Conservation (phyloP, 2,113 vertebrate species). For the Butastur rufipennis region DNA sequence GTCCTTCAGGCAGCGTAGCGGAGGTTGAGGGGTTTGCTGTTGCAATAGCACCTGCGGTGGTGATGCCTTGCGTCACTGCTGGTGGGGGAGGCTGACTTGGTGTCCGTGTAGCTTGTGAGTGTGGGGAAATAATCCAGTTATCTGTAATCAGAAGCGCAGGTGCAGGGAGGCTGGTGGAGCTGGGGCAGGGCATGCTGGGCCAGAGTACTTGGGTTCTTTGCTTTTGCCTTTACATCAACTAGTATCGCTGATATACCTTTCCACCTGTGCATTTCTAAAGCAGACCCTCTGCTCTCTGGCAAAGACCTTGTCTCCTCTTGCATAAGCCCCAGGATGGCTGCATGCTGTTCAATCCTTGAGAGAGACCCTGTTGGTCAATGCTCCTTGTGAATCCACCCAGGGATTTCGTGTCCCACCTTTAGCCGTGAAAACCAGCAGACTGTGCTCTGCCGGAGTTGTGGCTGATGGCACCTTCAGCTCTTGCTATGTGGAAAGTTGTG, state of each 20-base stretch:
- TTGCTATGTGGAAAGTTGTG: not conserved
- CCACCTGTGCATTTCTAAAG: too few species aligned
- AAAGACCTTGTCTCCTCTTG: not conserved
- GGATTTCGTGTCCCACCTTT: not conserved
- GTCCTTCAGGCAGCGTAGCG: not conserved
- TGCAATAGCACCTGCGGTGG: not conserved
- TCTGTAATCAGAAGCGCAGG: not conserved
- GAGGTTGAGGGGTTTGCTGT: not conserved
- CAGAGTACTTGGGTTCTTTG: not conserved
- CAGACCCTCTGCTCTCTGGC: not conserved
- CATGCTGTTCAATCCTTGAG: not conserved
- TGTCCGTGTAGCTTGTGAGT: not conserved
- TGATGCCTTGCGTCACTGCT: not conserved
- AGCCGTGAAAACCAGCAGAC: fast-evolving
- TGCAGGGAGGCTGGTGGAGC: not conserved
- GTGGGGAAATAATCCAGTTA: not conserved
- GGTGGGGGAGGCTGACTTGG: not conserved
- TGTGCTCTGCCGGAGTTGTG: not conserved
- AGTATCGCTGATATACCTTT: not conserved
- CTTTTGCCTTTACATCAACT: not conserved
- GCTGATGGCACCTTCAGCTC: not conserved
- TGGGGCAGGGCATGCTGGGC: not conserved
- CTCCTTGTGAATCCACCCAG: not conserved
- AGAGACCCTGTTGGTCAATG: not conserved
- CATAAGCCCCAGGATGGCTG: not conserved